Conservation (phyloP, 2,888 invertebrate genomes). For the Silvanus unidentatus region DNA sequence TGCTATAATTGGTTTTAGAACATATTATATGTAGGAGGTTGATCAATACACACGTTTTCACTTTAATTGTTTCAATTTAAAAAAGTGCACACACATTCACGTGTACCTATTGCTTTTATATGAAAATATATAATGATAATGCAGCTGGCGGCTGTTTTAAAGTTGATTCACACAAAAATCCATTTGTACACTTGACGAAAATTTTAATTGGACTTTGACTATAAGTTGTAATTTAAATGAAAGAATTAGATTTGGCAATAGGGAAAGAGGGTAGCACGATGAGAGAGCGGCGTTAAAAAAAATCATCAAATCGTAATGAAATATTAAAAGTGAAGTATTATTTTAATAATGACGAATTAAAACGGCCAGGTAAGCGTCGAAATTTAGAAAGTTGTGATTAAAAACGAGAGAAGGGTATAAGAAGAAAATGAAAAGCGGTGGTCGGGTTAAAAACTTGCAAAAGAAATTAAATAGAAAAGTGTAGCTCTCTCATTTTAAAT, state of each 20-base stretch:
- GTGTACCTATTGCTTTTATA: neutral
- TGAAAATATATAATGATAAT: neutral
- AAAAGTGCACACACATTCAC: constrained; percentile 9
- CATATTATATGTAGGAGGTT: constrained; percentile 21
- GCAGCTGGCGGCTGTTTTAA: too few species aligned
- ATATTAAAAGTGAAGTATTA: constrained; percentile 49
- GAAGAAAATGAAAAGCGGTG: constrained; percentile 22
- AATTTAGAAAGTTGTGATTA: constrained; percentile 42
- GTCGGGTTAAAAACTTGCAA: constrained; percentile 26
- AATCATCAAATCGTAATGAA: constrained; percentile 41
- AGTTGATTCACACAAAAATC: too few species aligned
- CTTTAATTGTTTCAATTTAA: constrained; percentile 28
- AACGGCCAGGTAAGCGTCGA: constrained; percentile 42
- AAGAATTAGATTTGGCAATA: neutral
- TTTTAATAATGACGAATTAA: constrained; percentile 50
- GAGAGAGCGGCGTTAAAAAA: constrained; percentile 22
- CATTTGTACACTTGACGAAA: too few species aligned
- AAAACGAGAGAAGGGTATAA: constrained; percentile 33
- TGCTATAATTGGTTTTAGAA: constrained; percentile 24
- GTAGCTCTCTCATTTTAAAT: constrained; percentile 11
- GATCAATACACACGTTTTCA: constrained; percentile 31
- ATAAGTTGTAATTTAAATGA: neutral
- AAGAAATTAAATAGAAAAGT: constrained; percentile 13
- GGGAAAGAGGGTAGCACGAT: too few species aligned
- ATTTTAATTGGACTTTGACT: neutral